Evolutionary conservation across 2,888 invertebrate genomes (phyloP), one percentile per base, ranked within the genome.

Genomic region (Saturnia japonica): DNA sequence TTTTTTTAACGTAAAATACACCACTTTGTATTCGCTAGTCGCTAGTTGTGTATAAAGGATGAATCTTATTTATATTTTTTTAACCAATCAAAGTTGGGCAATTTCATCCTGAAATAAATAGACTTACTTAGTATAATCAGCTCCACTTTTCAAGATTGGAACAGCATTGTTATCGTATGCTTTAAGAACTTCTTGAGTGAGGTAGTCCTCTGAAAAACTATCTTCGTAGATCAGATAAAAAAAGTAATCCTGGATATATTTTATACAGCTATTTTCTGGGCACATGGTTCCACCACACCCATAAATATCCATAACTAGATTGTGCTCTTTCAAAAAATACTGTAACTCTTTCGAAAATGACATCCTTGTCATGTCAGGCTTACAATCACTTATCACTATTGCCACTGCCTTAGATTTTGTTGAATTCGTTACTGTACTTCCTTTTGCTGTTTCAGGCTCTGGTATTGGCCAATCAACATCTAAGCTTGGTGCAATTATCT

Each of bases 81-180:
- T n/a, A n/a, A n/a, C n/a, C n/a, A n/a, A n/a, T n/a, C n/a, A n/a
- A n/a, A n/a, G n/a, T n/a, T n/a, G n/a, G n/a, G n/a, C n/a, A n/a
- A n/a, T n/a, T n/a, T n/a, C n/a, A n/a, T n/a, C n/a, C n/a, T n/a
- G n/a, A 22, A 54, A 7, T 22, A 54, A 54, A n/a, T n/a, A 6
- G 3, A 83, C 86, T 88, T 81, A 94, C 94, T 81, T 89, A 8
- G 64, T 82, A 85, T 96, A 96, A 86, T 96, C 95, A 57, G 95
- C 95, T 19, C 95, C 95, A 25, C 96, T 96, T 81, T 95, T 91
- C 8, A 96, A 95, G 43, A 96, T 94, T 0, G 96, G 96, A 0
- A 96, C 91, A 43, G 95, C 92, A 78, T 95, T 92, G 83, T 95
- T 93, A 78, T 95, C 91, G 75, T 94, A 90, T 0, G 94, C 93